phyloP scores from a whole-genome alignment of 35 echinoderm and acorn worm genomes.

The Ophiothrix spiculata region DNA sequence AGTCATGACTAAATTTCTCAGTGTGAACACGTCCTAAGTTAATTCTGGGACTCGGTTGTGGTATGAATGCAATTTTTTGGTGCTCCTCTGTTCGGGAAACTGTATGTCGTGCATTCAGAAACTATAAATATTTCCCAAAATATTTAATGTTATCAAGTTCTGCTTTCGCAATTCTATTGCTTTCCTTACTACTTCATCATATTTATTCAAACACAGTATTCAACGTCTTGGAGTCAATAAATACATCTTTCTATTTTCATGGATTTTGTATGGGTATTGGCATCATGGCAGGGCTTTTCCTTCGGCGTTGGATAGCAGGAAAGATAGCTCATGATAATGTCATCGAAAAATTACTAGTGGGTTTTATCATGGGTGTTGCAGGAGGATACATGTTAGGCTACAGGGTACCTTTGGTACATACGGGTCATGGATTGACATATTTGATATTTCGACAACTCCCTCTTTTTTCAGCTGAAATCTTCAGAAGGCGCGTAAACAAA shows the following conservation, averaged over 20 bases:
- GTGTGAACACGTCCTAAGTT: too few relatives aligned
- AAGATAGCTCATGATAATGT: background rate
- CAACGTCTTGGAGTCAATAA: background rate
- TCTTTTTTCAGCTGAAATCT: background rate
- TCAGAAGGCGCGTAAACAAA: background rate
- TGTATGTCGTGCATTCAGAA: too few relatives aligned
- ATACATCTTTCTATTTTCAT: too few relatives aligned
- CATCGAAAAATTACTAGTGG: background rate
- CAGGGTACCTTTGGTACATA: background rate
- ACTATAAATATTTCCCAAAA: too few relatives aligned
- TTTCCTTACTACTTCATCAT: background rate
- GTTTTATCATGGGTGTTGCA: background rate
- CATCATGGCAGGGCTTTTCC: background rate
- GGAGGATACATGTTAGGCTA: background rate
- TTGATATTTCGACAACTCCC: background rate
- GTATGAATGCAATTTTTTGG: too few relatives aligned
- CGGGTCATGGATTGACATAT: background rate
- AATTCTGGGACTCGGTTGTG: too few relatives aligned
- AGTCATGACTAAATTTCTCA: too few relatives aligned
- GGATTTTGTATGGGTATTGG: background rate
- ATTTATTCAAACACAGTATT: background rate
- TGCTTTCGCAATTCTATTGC: background rate
- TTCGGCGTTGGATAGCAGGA: background rate
- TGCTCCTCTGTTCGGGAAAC: too few relatives aligned
- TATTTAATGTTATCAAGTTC: too few relatives aligned